These are phyloP conservation scores for Rhea pennata DNA, from an alignment of 2,113 vertebrate genomes.

Conservation along the genomic window DNA sequence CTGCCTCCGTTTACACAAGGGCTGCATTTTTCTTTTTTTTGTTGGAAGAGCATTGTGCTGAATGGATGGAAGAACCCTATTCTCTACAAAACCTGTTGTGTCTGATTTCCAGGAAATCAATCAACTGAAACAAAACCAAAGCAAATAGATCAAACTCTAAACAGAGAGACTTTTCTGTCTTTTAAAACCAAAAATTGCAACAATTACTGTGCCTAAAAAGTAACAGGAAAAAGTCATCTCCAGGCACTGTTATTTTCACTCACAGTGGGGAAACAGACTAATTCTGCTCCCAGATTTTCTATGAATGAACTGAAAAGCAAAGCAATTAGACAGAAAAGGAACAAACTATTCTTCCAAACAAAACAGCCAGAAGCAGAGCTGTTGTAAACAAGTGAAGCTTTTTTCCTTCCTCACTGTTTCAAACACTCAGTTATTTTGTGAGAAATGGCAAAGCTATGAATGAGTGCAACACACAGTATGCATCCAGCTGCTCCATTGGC, in stretches of 20 bases:
- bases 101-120: conserved; percentile 44
- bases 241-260: background rate
- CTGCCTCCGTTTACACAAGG: background rate
- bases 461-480: accelerated
- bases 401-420: background rate
- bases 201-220: background rate
- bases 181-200: background rate
- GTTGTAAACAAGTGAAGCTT: conserved; percentile 14
- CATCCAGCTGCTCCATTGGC: background rate
- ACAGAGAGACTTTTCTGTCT: background rate
- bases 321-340: conserved; percentile 9
- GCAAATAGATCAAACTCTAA: conserved; percentile 37
- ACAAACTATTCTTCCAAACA: conserved; percentile 40
- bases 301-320: conserved; percentile 45
- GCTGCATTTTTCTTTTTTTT: background rate
- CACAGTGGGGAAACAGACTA: background rate
- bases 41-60: accelerated
- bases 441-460: background rate
- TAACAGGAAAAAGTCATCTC: background rate
- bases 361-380: background rate
- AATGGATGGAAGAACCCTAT: background rate
- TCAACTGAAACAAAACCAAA: background rate
- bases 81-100: background rate
- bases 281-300: conserved; percentile 26
- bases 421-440: background rate